phyloP scores from a whole-genome alignment of 1,140 invertebrate genomes.

The Pseudomyrmex cubaensis region DNA sequence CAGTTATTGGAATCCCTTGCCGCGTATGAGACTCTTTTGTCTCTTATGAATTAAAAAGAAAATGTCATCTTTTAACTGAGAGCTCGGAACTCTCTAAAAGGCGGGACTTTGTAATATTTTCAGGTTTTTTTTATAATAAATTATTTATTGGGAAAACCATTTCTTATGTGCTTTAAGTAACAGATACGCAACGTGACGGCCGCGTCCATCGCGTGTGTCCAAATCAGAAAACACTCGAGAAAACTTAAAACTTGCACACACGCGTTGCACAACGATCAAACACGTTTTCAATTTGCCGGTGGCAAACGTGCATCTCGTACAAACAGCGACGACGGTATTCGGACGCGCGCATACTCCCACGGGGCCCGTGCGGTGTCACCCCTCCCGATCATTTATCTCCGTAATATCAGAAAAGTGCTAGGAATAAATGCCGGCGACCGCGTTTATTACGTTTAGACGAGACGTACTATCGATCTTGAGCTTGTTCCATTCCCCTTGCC shows the following conservation, averaged over 20 bases:
- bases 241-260: conserved; percentile 31
- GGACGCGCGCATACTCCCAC: not conserved
- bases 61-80: too few relatives aligned
- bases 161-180: too few relatives aligned
- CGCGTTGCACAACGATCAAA: conserved; percentile 44
- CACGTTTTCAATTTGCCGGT: conserved; percentile 53
- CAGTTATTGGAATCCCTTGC: too few relatives aligned
- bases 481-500: not conserved
- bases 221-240: conserved; percentile 32
- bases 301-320: conserved; percentile 33
- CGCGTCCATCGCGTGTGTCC: conserved; percentile 5
- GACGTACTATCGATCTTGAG: conserved; percentile 67
- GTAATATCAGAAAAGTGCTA: conserved; percentile 57
- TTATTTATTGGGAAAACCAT: too few relatives aligned
- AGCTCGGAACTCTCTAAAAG: too few relatives aligned
- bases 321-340: conserved; percentile 20
- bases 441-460: conserved; percentile 45
- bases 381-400: conserved; percentile 53
- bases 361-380: not conserved
- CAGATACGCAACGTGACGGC: too few relatives aligned
- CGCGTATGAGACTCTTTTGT: too few relatives aligned
- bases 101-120: too few relatives aligned
- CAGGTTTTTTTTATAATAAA: too few relatives aligned
- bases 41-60: too few relatives aligned
- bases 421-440: conserved; percentile 55